Percentiles rank a stretch among this genome's conserved stretches.
Evolutionary conservation across 2,113 vertebrate species (phyloP).

Genomic region (Datnioides undecimradiatus): DNA sequence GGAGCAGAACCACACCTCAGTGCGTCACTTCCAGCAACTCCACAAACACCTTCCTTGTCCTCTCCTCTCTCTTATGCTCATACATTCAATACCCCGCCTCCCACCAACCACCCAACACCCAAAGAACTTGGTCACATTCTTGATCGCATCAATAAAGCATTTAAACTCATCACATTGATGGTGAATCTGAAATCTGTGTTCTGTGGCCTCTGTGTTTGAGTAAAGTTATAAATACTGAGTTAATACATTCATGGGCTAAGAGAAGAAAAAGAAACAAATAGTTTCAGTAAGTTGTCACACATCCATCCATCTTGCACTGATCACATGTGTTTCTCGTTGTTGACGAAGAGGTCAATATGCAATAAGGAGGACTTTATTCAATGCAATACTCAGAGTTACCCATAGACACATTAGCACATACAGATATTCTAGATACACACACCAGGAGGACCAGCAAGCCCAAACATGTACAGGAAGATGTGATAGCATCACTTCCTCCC

Average conservation of each 20-base stretch:
- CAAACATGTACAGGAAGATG: conserved; percentile 55
- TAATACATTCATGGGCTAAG: neutral
- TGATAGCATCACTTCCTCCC: conserved; percentile 67
- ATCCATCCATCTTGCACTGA: neutral
- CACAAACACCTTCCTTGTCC: too few species aligned
- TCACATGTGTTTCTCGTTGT: neutral
- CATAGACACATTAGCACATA: neutral
- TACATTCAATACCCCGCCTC: too few species aligned
- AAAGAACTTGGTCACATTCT: too few species aligned
- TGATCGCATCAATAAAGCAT: too few species aligned
- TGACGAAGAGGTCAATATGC: neutral
- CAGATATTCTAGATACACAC: neutral
- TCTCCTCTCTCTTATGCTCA: too few species aligned
- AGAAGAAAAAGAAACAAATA: neutral
- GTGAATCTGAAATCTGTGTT: neutral
- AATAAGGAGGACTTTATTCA: neutral
- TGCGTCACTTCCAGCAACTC: too few species aligned
- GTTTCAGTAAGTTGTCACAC: neutral
- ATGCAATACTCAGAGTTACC: neutral
- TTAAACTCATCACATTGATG: too few species aligned
- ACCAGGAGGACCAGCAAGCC: conserved; percentile 17
- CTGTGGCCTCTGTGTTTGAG: neutral
- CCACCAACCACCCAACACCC: too few species aligned
- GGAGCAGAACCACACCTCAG: too few species aligned
- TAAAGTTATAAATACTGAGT: neutral